These are phyloP conservation scores for Forpus xanthops DNA, from an alignment of 2,797 vertebrate species.

Conservation along the genomic window DNA sequence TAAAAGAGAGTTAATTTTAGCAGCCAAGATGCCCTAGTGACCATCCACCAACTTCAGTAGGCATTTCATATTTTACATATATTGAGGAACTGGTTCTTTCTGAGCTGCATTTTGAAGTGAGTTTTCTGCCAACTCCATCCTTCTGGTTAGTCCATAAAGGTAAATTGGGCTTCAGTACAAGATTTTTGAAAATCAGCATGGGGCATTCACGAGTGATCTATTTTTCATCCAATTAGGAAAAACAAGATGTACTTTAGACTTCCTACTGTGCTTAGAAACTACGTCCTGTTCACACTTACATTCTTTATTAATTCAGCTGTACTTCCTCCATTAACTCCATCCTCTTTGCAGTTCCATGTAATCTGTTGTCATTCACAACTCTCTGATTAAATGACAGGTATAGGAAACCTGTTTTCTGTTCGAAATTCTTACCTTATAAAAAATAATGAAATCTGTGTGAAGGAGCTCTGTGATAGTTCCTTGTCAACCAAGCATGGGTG, in stretches of 20 bases:
- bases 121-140: background rate
- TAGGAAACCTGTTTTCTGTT: background rate
- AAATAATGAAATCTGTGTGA: background rate
- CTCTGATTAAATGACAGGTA: background rate
- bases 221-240: constrained; percentile 48
- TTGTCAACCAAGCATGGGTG: rapidly evolving
- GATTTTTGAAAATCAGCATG: constrained; percentile 35
- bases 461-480: background rate
- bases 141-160: constrained; percentile 20
- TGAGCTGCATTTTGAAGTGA: background rate
- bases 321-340: constrained; percentile 4
- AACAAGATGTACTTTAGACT: background rate
- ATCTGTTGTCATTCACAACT: background rate
- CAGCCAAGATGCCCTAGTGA: background rate
- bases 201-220: background rate
- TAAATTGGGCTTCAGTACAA: constrained; percentile 19
- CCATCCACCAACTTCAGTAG: background rate
- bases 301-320: constrained; percentile 17
- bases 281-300: background rate
- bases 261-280: constrained; percentile 18
- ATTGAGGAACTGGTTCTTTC: background rate
- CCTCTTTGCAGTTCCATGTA: background rate
- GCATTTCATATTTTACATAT: background rate
- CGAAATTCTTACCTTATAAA: background rate
- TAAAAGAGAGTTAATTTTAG: background rate